Percentiles rank a stretch among this genome's conserved stretches.
phyloP scores from a whole-genome alignment of 2,113 vertebrate genomes.

The Pundamilia nyererei region DNA sequence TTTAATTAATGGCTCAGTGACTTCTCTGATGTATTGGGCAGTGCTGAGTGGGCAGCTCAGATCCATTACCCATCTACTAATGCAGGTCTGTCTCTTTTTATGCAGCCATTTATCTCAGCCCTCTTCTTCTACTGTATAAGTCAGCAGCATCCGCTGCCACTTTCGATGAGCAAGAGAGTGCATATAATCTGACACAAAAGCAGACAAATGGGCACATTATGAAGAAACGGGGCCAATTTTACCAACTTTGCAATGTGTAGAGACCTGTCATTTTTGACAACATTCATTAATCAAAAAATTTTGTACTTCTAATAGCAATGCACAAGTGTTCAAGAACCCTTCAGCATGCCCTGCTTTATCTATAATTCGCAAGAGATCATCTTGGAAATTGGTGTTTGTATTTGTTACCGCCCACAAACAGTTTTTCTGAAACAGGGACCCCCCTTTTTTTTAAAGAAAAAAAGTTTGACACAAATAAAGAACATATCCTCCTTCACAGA shows the following conservation, averaged over 20 bases:
- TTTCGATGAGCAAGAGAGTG: neutral
- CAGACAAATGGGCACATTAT: neutral
- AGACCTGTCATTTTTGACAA: neutral
- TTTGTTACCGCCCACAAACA: neutral
- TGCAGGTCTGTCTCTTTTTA: conserved; percentile 24
- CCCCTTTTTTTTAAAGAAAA: neutral
- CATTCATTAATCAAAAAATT: neutral
- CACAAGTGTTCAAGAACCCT: neutral
- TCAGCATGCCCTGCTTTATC: neutral
- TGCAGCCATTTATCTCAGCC: conserved; percentile 31
- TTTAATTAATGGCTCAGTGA: conserved; percentile 15
- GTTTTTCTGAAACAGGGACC: neutral
- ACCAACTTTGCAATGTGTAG: neutral
- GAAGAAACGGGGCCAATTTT: neutral
- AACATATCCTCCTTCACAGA: neutral
- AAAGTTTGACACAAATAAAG: neutral
- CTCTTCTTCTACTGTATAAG: neutral
- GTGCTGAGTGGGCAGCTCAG: conserved; percentile 35
- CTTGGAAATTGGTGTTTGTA: neutral
- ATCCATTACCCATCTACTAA: conserved; percentile 54
- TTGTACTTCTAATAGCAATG: neutral
- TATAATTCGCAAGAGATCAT: neutral
- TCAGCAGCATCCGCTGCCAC: neutral
- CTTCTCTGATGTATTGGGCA: conserved; percentile 29
- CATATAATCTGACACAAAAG: neutral